Evolutionary conservation across 1,140 invertebrate genomes (phyloP), one percentile per base, ranked within the genome.

Genomic region (Caenorhabditis briggsae): DNA sequence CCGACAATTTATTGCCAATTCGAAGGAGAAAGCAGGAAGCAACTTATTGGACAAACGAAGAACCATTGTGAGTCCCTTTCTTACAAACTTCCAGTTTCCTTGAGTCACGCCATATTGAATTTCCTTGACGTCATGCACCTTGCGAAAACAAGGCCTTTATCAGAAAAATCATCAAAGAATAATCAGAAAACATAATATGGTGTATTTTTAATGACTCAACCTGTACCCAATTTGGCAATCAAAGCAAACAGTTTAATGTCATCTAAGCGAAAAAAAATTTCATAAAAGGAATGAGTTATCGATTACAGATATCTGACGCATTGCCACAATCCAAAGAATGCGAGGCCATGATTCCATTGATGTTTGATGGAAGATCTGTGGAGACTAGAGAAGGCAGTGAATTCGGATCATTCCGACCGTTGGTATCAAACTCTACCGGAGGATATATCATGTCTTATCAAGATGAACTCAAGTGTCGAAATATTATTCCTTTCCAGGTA

Each of bases 401-500:
- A 41, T 87, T 87, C 43, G 86, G 86, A 56, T 61, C 86, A 2
- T 87, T 78, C 83, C 82, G 86, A 16, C 86, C 86, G n/a, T 23
- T 87, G 5, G 59, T 84, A 43, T 18, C 83, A 65, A 61, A 84
- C 1, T 59, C 82, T 16, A 84, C 61, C 7, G 86, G 86, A 23
- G 86, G 86, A 87, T 84, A 84, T 64, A 20, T 78, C 16, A 87
- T 87, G 86, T 87, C 61, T n/a, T 87, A 82, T 46, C 33, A 84
- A 9, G 82, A 87, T 20, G 86, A 87, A 53, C n/a, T 84, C 20
- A 84, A 82, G 55, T 87, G 86, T 53, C 78, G 61, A 50, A 85
- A 61, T 85, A 84, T 87, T 59, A 58, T 87, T 25, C 86, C 86
- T 78, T 87, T 78, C 65, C 86, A 87, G 86, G 86, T 87, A 23